Evolutionary conservation across 2,888 invertebrate species (phyloP).

Genomic region (Zhuqinia jingwanae): DNA sequence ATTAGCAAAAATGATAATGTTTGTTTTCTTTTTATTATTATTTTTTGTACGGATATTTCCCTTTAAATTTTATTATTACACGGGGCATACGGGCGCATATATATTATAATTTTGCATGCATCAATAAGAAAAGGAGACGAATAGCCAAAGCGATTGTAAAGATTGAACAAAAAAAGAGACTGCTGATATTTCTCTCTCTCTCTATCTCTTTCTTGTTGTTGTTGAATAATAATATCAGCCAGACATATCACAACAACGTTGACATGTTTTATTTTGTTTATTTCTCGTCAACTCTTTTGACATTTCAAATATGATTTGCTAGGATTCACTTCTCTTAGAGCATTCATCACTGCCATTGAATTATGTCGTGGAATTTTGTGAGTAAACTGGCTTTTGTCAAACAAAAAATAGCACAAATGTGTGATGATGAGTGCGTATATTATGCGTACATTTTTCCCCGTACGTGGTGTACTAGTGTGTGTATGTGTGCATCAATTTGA

Average conservation of each 20-base stretch:
- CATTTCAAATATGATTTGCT: conserved; percentile 71
- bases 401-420: neutral
- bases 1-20: conserved; percentile 66
- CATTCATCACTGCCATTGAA: conserved; percentile 66
- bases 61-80: neutral
- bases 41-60: too few relatives aligned
- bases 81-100: neutral
- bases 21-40: conserved; percentile 39
- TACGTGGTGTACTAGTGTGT: too few relatives aligned
- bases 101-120: conserved; percentile 61
- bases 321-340: conserved; percentile 61
- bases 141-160: too few relatives aligned
- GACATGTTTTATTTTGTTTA: conserved; percentile 60
- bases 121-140: conserved; percentile 32
- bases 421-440: neutral
- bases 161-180: conserved; percentile 15
- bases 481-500: neutral
- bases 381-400: conserved; percentile 68
- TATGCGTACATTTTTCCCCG: too few relatives aligned
- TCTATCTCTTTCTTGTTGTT: too few relatives aligned
- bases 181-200: conserved; percentile 22
- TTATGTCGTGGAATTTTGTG: conserved; percentile 43
- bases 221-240: conserved; percentile 54
- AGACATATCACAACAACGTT: conserved; percentile 47
- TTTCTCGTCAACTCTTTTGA: conserved; percentile 64